Evolutionary conservation across 2,113 vertebrate species (phyloP), one percentile per base, ranked within the genome.

Genomic region (Aplodontia rufa): DNA sequence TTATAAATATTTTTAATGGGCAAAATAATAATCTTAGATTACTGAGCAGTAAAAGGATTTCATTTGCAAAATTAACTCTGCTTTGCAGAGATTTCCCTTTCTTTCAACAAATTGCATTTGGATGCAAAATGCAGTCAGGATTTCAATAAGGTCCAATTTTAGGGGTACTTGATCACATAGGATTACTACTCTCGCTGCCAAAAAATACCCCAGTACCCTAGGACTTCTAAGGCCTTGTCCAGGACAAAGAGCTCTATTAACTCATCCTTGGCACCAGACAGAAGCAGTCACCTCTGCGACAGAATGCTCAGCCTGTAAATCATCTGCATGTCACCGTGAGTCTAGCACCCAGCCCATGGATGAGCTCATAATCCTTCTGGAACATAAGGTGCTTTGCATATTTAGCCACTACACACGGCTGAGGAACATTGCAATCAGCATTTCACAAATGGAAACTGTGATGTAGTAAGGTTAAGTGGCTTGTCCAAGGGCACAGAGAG

Each of bases 331-430:
- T 97, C 96, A 84, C 86, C 91, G 42, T 0, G 5, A 95, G 66
- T 89, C 87, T 93, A 97, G 96, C 82, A 97, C 96, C 87, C 91
- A 95, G 96, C 74, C 96, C 96, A 94, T 3, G 45, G 91, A 96
- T 74, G 93, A 96, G 91, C 94, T 97, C 96, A 96, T 96, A 97
- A 97, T 90, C 94, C 91, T 97, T 92, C 93, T 95, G 96, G 86
- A 97, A 92, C 93, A 97, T 95, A 97, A 97, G 95, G 94, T 86
- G 78, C 92, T 97, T 96, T 97, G 96, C 95, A 95, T 96, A 96
- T 97, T 96, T 87, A 96, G 89, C 47, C 71, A 95, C 37, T 22
- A 87, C 91, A 91, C 91, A 93, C 74, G 94, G 87, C 74, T 85
- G 81, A 49, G 64, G 87, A 97, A 47, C 51, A 55, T 35, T 66